Evolutionary conservation across 2,113 vertebrate genomes (phyloP), one percentile per base, ranked within the genome.

Genomic region (Hystrix cristata): DNA sequence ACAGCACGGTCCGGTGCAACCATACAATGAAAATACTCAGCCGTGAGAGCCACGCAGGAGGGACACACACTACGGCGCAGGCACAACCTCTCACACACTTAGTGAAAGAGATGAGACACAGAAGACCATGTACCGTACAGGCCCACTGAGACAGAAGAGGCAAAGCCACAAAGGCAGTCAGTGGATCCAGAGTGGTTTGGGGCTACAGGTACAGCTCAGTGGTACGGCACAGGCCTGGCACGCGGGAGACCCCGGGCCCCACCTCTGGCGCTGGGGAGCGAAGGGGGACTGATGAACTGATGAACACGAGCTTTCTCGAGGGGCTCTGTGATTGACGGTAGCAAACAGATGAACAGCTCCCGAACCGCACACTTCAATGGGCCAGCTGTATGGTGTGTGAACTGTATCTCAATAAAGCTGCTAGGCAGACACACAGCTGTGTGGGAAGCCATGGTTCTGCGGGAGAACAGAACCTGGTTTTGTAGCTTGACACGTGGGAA

Each of bases 1-100:
- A 43, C 29, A 13, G 4, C 0, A 16, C 3, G 13, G 4, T 34
- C 34, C 0, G 0, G 0, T 23, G 13, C 0, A 3, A 18, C 43
- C 46, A 53, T 3, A 69, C 7, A 10, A n/a, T 9, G 31, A 9
- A 60, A 64, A 19, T 4, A 13, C 4, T n/a, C 27, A 53, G 71
- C 19, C 34, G 13, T 16, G 12, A 65, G 46, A 65, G 78, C 12
- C 34, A 57, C 1, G 31, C 23, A 34, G 69, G 5, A 0, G 14
- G 23, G 51, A 46, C 25, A 15, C 51, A 5, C 5, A 27, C 72
- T 13, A 11, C 2, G 1, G 15, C 2, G 4, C 3, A 38, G 81
- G 29, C 3, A 38, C 12, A n/a, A 21, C 57, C 27, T 53, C 69
- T 27, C 9, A 23, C 27, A 10, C 0, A 9, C 69, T 15, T 7